Base-by-base conservation (phyloP, 2,113 vertebrate genomes). In the Thunnus thynnus region DNA sequence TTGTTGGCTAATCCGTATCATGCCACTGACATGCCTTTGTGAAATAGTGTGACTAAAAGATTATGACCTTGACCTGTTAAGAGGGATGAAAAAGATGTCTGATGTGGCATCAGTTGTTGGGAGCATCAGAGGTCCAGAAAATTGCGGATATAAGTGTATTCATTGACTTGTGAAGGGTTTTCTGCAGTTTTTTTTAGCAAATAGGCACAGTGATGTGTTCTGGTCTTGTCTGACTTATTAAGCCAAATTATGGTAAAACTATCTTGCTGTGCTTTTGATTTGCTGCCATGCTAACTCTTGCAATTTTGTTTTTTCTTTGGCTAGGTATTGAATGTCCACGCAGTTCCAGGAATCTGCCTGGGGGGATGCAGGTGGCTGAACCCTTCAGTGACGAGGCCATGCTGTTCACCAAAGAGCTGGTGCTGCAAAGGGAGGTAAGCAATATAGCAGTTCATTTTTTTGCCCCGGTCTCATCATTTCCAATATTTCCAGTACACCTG, bases 361-460 rank as follows among this genome's bases (percentile, higher is more conserved):
- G 97, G 51, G 93, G 96, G 58, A 81, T 95, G 41, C 97, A 97
- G 88, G 96, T 97, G 82, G 97, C 97, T 0, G 98, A 99, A 56
- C 97, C 98, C 11, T 99, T 98, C 96, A 99, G 97, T 30, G 96
- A 99, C n/a, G 97, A 99, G 84, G 98, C 98, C 83, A 95, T 92
- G 7, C 93, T 95, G 74, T 98, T 98, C 94, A 98, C 98, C 91
- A 99, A 99, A 95, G 98, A 99, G 88, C 96, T 99, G 87, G 98
- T 99, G 82, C 92, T 99, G 83, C 98, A 99, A 80, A 90, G 97
- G 73, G 98, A 99, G 97, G 98, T 99, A 97, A 94, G 95, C 46
- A 30, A 3, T 18, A 44, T 18, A 44, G 12, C 67, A 27, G 58
- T 63, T 46, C 51, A 10, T 46, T 75, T 75, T 75, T 48, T 58